Evolutionary conservation across 2,888 invertebrate species (phyloP), one percentile per base, ranked within the genome.

Genomic region (Aricia artaxerxes): DNA sequence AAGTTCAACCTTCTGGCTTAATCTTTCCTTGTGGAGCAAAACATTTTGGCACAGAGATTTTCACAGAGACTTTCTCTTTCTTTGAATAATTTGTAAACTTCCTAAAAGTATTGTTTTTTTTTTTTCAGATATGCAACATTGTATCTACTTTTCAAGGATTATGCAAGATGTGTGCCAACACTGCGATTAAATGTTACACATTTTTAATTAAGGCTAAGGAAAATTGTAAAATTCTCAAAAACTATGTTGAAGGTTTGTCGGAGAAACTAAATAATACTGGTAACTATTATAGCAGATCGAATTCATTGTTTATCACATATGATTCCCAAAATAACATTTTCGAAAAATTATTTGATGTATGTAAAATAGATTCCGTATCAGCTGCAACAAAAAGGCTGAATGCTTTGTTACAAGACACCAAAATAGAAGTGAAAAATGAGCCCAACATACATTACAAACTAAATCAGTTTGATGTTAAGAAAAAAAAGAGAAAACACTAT

Each of bases 291-390:
- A 57, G 80, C 38, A 81, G 83, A 2, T 85, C 82, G 38, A 87
- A 88, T 80, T 85, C 89, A 60, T 79, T 93, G 5, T 92, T 85
- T 83, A 82, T 92, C 1, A 85, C 87, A 7, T 81, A 92, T 38
- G 86, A 88, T 79, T 81, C 84, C 4, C 81, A 87, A 35, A 85
- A 88, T 73, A 86, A 84, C 6, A 85, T 85, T 0, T 88, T 85
- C 44, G 85, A 88, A 82, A 85, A 88, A 57, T 86, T 85, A 49
- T 91, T 87, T 85, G 89, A 91, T 79, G 82, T 80, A 31, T 86
- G 83, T 78, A 81, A 82, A 76, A 77, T 81, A 2, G 78, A 81
- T 40, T 86, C 83, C 5, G 78, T 80, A 16, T 78, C 81, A 69
- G 83, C 81, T n/a, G 90, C 88, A 13, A 73, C 86, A 35, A 84